phyloP scores from a whole-genome alignment of 2,113 vertebrate genomes.

The Hylia prasina region DNA sequence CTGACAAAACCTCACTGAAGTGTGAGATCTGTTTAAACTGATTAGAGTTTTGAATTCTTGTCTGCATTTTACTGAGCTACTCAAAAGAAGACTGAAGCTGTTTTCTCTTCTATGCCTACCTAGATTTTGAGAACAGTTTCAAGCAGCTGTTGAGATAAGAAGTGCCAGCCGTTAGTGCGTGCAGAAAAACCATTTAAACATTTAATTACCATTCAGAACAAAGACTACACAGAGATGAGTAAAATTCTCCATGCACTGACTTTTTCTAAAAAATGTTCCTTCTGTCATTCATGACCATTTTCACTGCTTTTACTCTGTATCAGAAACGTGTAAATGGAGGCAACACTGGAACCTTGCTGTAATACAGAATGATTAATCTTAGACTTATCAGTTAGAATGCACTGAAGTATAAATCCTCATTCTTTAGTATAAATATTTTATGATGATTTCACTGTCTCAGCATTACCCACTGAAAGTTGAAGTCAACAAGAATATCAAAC shows the following conservation, averaged over 20 bases:
- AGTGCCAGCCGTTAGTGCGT: neutral
- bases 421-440: neutral
- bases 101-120: conserved; percentile 15
- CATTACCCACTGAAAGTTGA: neutral
- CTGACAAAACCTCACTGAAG: neutral
- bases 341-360: neutral
- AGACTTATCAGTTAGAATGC: neutral
- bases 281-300: conserved; percentile 17
- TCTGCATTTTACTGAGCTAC: neutral
- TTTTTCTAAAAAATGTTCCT: neutral
- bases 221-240: neutral
- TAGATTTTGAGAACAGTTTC: conserved; percentile 32
- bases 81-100: neutral
- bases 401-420: neutral
- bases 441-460: neutral
- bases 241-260: neutral
- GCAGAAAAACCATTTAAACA: conserved; percentile 9
- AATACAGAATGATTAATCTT: neutral
- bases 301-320: neutral
- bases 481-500: neutral
- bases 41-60: neutral
- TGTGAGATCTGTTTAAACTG: conserved; percentile 40
- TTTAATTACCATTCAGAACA: conserved; percentile 30
- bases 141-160: neutral
- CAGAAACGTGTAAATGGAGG: neutral